Percentiles rank a stretch among this genome's conserved stretches.
These are phyloP conservation scores for Charanyca ferruginea DNA, from an alignment of 2,888 invertebrate species.

Conservation along the genomic window DNA sequence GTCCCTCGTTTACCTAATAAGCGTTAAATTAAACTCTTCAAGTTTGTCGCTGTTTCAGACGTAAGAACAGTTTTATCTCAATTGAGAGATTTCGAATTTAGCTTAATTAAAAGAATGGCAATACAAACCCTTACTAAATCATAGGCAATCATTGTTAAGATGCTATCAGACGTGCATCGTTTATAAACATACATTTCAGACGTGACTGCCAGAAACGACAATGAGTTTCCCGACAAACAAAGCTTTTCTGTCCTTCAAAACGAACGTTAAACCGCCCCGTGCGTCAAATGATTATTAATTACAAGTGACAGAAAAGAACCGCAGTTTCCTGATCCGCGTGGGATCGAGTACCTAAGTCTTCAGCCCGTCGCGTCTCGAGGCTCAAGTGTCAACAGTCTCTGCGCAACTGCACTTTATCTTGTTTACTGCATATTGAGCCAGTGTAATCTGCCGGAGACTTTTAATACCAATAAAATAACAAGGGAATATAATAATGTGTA, in stretches of 20 bases:
- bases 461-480: slow-evolving; percentile 59
- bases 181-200: slow-evolving; percentile 69
- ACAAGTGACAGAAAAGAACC: slow-evolving; percentile 77
- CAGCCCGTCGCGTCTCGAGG: slow-evolving; percentile 72
- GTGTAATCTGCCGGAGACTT: slow-evolving; percentile 68
- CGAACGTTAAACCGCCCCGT: slow-evolving; percentile 68
- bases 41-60: slow-evolving; percentile 10
- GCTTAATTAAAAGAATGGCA: neutral
- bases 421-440: slow-evolving; percentile 71
- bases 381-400: slow-evolving; percentile 86
- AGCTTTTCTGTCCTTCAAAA: slow-evolving; percentile 62
- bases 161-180: slow-evolving; percentile 76
- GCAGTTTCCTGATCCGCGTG: slow-evolving; percentile 84
- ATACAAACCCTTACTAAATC: neutral
- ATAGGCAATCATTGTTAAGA: slow-evolving; percentile 65
- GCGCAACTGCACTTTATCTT: slow-evolving; percentile 80
- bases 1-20: slow-evolving; percentile 27
- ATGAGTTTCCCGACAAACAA: slow-evolving; percentile 82
- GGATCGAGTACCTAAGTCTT: slow-evolving; percentile 79
- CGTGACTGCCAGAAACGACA: slow-evolving; percentile 77
- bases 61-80: neutral
- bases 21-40: slow-evolving; percentile 26
- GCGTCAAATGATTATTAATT: slow-evolving; percentile 74
- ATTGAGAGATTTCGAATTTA: slow-evolving; percentile 6
- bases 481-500: slow-evolving; percentile 27